Base-by-base conservation (phyloP, 2,113 vertebrate genomes). In the Gallinago undulata region DNA sequence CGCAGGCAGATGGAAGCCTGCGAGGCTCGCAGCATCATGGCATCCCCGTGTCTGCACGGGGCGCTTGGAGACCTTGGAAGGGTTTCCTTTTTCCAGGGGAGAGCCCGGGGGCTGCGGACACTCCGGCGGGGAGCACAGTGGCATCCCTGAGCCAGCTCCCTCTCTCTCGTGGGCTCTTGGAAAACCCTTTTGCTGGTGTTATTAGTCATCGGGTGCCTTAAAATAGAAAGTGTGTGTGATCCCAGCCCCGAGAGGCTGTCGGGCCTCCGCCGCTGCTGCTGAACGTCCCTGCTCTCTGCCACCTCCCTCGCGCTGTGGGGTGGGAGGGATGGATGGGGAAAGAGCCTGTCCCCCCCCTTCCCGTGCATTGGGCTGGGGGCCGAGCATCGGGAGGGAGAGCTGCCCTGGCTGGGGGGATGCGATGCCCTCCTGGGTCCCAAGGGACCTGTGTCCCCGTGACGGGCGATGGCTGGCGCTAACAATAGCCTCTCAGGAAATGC, bases 281-380 rank as follows among this genome's bases (percentile, higher is more conserved):
- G 37, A 67, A 57, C 2, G 0, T 82, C 11, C 35, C 35, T 37
- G 1, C 64, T 45, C 16, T 55, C 59, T 37, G 55, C 37, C 86
- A 7, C 77, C 6, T 1, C 64, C 74, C 51, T 43, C 0, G 0
- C 0, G 1, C 56, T n/a, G 51, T 1, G 1, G 50, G 41, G 15
- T 67, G 81, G 47, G 75, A 37, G 19, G 50, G 66, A 13, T 2
- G 59, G 82, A 11, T 0, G 1, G 51, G n/a, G 21, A 66, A 41
- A 19, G 55, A 2, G 0, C 12, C n/a, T 50, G 11, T 15, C 8
- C 4, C 31, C 27, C 27, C 27, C 18, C 13, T 69, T 4, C 0
- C 28, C 0, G 2, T 62, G 21, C 16, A 68, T 7, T 1, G 23
- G 14, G 23, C 33, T 3, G 41, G 47, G 43, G 10, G 6, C 51